Percentiles rank a stretch among this genome's conserved stretches.
These are phyloP conservation scores for Drosophila melanogaster DNA, from an alignment of 1,140 invertebrate genomes.

Conservation along the genomic window DNA sequence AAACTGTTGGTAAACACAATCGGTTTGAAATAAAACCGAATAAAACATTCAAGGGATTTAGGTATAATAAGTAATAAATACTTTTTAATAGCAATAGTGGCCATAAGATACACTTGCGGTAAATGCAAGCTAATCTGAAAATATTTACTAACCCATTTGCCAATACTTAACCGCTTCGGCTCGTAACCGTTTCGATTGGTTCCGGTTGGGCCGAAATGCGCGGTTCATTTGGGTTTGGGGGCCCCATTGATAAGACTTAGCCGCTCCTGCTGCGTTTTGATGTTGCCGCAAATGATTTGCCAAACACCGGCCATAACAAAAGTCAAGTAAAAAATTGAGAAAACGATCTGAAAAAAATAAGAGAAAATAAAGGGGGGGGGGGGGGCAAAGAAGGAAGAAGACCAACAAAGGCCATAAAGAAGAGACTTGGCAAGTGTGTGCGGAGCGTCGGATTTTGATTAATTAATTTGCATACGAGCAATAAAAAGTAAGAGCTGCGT, in stretches of 20 bases:
- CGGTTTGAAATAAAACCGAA: not conserved
- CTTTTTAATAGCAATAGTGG: too few species aligned
- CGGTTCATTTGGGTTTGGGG: slow-evolving; percentile 1
- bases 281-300: slow-evolving; percentile 74
- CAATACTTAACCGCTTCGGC: slow-evolving; percentile 26
- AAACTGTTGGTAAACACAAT: not conserved
- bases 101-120: too few species aligned
- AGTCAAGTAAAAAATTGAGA: slow-evolving; percentile 10
- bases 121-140: not conserved
- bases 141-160: not conserved
- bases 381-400: not conserved
- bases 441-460: slow-evolving; percentile 70
- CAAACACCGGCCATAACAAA: slow-evolving; percentile 49
- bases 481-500: slow-evolving; percentile 74
- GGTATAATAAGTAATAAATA: too few species aligned
- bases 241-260: slow-evolving; percentile 39
- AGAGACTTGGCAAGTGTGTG: slow-evolving; percentile 40
- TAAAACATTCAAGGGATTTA: too few species aligned
- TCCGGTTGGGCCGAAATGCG: slow-evolving; percentile 9
- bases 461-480: slow-evolving; percentile 79
- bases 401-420: slow-evolving; percentile 14
- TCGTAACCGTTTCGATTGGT: slow-evolving; percentile 42
- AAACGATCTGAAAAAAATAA: not conserved
- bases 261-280: slow-evolving; percentile 69
- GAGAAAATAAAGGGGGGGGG: not conserved